Conservation (phyloP, 1,140 invertebrate species). For the Schlechtendalia chinensis region DNA sequence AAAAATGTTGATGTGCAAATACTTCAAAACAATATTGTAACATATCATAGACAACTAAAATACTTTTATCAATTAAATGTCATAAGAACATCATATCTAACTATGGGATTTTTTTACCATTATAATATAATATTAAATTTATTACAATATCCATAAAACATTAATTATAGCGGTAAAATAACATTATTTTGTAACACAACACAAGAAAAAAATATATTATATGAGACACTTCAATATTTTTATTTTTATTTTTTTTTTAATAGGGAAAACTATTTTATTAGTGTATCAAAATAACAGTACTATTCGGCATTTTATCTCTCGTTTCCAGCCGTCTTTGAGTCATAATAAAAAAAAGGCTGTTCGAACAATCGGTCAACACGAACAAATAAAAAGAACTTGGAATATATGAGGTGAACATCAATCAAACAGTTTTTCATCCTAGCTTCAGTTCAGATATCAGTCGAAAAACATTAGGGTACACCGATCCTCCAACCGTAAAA, state of each 20-base stretch:
- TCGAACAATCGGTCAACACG: slow-evolving; percentile 35
- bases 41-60: too few species aligned
- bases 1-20: too few species aligned
- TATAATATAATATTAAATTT: too few species aligned
- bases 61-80: too few species aligned
- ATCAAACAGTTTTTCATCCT: slow-evolving; percentile 34
- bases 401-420: slow-evolving; percentile 20
- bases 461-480: slow-evolving; percentile 25
- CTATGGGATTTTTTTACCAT: too few species aligned
- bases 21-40: too few species aligned
- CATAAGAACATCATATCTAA: too few species aligned
- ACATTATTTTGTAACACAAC: too few species aligned
- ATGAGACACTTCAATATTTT: too few species aligned
- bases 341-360: background rate
- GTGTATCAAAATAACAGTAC: background rate
- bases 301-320: slow-evolving; percentile 14
- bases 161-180: too few species aligned
- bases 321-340: background rate
- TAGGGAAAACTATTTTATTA: background rate
- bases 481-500: background rate
- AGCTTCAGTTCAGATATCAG: background rate
- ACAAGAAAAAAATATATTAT: too few species aligned
- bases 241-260: background rate
- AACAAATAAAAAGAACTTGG: slow-evolving; percentile 16
- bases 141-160: too few species aligned